These are phyloP conservation scores for Sebastolobus altivelis DNA, from an alignment of 2,797 vertebrate genomes.

Conservation along the genomic window DNA sequence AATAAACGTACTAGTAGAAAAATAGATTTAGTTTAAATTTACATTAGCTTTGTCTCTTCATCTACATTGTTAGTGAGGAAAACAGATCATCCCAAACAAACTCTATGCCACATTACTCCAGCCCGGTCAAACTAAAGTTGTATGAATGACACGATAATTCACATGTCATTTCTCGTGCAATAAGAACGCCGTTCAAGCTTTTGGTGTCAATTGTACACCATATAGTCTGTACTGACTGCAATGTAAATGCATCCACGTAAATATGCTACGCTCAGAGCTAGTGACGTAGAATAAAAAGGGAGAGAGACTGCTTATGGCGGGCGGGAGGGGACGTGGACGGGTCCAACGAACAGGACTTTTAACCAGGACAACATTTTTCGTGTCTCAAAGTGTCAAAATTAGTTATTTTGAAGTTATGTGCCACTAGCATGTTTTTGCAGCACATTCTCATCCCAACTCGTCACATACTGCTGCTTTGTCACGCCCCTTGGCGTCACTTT, in stretches of 20 bases:
- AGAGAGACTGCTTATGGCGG: too few relatives aligned
- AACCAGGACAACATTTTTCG: background rate
- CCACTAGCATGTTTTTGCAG: too few relatives aligned
- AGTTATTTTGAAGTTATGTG: too few relatives aligned
- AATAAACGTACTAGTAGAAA: slow-evolving; percentile 86
- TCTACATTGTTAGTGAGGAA: slow-evolving; percentile 56
- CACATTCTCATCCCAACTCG: too few relatives aligned
- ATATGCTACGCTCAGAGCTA: background rate
- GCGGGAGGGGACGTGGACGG: too few relatives aligned
- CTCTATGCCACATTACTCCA: slow-evolving; percentile 2
- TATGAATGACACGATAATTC: background rate
- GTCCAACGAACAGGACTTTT: too few relatives aligned
- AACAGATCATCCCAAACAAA: slow-evolving; percentile 33
- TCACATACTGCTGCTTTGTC: too few relatives aligned
- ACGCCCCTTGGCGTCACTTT: too few relatives aligned
- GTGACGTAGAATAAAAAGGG: too few relatives aligned
- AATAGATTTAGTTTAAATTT: slow-evolving; percentile 92
- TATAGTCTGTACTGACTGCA: background rate
- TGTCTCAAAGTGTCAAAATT: too few relatives aligned
- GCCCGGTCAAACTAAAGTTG: background rate
- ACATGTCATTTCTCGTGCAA: background rate
- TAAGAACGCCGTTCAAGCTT: background rate
- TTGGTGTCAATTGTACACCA: background rate
- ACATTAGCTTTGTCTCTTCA: slow-evolving; percentile 67
- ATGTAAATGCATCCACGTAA: background rate